Base-by-base conservation (phyloP, 2,797 vertebrate genomes). In the Threskiornis aethiopicus region DNA sequence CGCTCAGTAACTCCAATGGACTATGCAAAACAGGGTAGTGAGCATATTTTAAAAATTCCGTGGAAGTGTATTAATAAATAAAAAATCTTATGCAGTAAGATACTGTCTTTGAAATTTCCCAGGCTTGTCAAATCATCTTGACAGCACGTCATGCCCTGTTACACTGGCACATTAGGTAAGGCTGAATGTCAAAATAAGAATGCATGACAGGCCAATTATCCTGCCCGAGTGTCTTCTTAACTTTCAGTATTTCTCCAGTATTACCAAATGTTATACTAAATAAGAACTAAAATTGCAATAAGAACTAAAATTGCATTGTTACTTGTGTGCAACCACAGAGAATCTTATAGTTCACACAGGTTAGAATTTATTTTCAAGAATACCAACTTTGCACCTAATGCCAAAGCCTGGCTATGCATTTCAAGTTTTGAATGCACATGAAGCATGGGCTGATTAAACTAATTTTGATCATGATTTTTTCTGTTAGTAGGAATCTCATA, bases 101-200 rank as follows among this genome's bases (percentile, higher is more conserved):
- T 84, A 61, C 33, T 33, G 35, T 31, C 57, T 93, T 81, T 66
- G 57, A 95, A 69, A 88, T 22, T 89, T 79, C 31, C 49, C 42
- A 44, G 42, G 54, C 31, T 78, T 93, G 49, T 84, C 83, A 91
- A 95, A 90, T 91, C 65, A 62, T 61, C 79, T 51, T 91, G 85
- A 88, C 82, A 91, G 49, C 54, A 47, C 3, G 14, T 88, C 79
- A 71, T 35, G 65, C 29, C 65, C 61, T 58, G 59, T 69, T 81
- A 69, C 57, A 16, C 20, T 78, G 46, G 49, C 26, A 35, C 83
- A 67, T 71, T 85, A 88, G 13, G 22, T 62, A 84, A 90, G 42
- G 39, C 61, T 78, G 69, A 91, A 83, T 76, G 85, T 46, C 89
- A 96, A 88, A 92, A 77, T 41, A 77, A 75, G 54, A 93, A 67